Percentiles rank a stretch among this genome's conserved stretches.
Evolutionary conservation across 1,140 invertebrate species (phyloP).

Genomic region (Zophobas atratus): DNA sequence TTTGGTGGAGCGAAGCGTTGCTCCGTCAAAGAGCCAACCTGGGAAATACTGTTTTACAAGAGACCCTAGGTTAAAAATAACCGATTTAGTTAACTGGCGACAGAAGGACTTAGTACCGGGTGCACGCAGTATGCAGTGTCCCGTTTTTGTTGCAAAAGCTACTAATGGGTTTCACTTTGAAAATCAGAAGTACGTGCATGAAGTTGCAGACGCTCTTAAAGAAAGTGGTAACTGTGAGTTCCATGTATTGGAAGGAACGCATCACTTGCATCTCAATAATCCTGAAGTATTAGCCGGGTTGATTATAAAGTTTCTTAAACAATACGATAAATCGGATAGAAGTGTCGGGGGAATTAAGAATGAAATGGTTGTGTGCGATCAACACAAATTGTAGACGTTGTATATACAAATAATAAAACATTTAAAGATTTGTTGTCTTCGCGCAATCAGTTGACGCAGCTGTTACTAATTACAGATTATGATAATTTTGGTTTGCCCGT

Average conservation of each 20-base stretch:
- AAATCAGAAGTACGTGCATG: slow-evolving; percentile 70
- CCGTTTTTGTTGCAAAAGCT: slow-evolving; percentile 69
- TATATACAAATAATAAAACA: slow-evolving; percentile 55
- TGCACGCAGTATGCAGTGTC: slow-evolving; percentile 55
- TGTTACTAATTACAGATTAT: no score
- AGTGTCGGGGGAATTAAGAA: no score
- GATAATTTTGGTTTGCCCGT: no score
- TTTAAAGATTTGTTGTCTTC: no score
- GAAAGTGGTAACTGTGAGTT: slow-evolving; percentile 72
- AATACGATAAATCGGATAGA: no score
- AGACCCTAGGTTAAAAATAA: slow-evolving; percentile 60
- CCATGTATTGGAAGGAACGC: slow-evolving; percentile 77
- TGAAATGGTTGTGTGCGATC: no score
- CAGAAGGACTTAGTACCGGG: slow-evolving; percentile 66
- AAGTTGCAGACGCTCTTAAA: slow-evolving; percentile 72
- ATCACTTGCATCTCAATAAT: slow-evolving; percentile 83
- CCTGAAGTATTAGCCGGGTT: slow-evolving; percentile 73
- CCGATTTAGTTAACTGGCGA: slow-evolving; percentile 41
- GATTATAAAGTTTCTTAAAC: slow-evolving; percentile 70
- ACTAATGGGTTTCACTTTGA: slow-evolving; percentile 72
- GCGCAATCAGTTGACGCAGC: no score
- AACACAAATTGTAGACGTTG: slow-evolving; percentile 67
- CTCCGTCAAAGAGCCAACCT: slow-evolving; percentile 70
- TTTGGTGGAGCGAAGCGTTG: slow-evolving; percentile 73
- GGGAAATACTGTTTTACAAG: slow-evolving; percentile 76